Evolutionary conservation across 2,113 vertebrate species (phyloP), one percentile per base, ranked within the genome.

Genomic region (Trogon surrucura): DNA sequence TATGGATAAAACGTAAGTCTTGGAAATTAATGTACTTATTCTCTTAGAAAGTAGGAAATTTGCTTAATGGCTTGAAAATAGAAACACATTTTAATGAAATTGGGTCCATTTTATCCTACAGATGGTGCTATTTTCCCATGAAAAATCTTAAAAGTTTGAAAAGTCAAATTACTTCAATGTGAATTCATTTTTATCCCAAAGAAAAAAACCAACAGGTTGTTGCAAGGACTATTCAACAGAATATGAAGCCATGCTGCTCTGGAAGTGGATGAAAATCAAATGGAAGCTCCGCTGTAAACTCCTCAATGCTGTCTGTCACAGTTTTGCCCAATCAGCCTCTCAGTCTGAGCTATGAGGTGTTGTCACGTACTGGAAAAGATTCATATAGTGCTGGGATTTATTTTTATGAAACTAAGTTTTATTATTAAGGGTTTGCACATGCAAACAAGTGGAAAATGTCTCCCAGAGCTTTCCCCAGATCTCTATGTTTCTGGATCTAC

Each of bases 101-200:
- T 53, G 15, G 26, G 61, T 92, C 64, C 17, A 41, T 84, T 92
- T 91, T 86, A 82, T 91, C 95, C 95, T 95, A 96, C 93, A 97
- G 96, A 95, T 96, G 95, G 95, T 96, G 96, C 95, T 96, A 65
- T 96, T 95, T 96, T 97, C 90, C 95, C 84, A 85, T 92, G 74
- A 91, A 97, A 96, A 95, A 86, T 93, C 77, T 70, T 67, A 17
- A 29, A 95, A 95, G 80, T 94, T 96, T 91, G 58, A 84, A 69
- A 91, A 93, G 69, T 75, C 83, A 92, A 90, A 58, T 79, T 1
- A 29, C 64, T 94, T 90, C 56, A 88, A 26, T 74, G 32, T 47
- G 69, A 87, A 60, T 93, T 89, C 15, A 21, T 60, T 93, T 95
- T 89, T 64, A 92, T 32, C 38, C 57, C 45, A 50, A 50, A 91